Base-by-base conservation (phyloP, 23 tunicate species). In the Trididemnum clinides region DNA sequence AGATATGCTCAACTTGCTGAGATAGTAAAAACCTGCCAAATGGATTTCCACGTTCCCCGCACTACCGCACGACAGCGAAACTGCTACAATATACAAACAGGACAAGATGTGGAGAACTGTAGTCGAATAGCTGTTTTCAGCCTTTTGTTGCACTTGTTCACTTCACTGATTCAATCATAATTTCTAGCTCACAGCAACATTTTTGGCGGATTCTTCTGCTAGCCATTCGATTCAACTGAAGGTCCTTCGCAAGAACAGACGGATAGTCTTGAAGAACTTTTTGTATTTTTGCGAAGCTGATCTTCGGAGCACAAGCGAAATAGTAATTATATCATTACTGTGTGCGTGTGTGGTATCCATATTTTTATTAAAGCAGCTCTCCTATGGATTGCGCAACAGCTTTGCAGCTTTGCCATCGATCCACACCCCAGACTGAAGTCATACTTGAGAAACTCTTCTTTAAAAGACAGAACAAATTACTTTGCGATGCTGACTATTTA, bases 261-360 rank as follows among this genome's bases (percentile, higher is more conserved):
- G 23, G 69, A 62, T 6, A 62, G n/a, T 12, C 23, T 22, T 12
- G 25, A 62, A 62, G 6, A n/a, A 62, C 69, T 62, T 22, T 62
- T 62, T 62, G n/a, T 20, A 62, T 12, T 62, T 62, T 12, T 62
- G n/a, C 25, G 69, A n/a, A 62, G 69, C 69, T 12, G 69, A 62
- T n/a, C 25, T 62, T 20, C 25, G 6, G 25, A 12, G 69, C 27
- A 62, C n/a, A 15, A 62, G 6, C 25, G 4, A 4, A 20, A 20
- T 12, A 12, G 25, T 25, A 19, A 62, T 62, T 62, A 62, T 62
- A 62, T 62, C 27, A n/a, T n/a, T 12, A n/a, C 69, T 62, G n/a
- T 25, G 69, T 62, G n/a, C 69, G 69, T 62, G n/a, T 62, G 69
- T 62, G 69, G 69, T 62, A 62, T 62, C 69, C 23, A 62, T 62